Base-by-base conservation (phyloP, 1,140 invertebrate species). In the Cydia amplana region DNA sequence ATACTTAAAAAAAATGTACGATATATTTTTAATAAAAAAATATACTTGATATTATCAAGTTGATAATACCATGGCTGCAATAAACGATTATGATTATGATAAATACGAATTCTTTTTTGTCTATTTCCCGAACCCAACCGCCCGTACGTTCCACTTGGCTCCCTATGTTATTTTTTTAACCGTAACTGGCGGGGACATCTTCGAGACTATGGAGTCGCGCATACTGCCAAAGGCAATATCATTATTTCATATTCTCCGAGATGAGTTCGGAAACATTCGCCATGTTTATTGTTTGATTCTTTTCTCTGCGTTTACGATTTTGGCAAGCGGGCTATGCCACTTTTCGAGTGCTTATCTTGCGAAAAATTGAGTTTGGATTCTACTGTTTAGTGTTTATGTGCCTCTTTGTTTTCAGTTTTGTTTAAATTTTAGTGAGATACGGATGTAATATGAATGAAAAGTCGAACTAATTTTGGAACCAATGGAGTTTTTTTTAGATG, bases 211-310 rank as follows among this genome's bases (percentile, higher is more conserved):
- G 73, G 73, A 20, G 60, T 12, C 51, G 51, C 73, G 73, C 25
- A 60, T 74, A 32, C 73, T 74, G 73, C 73, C 73, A 74, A 74
- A 55, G 73, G 73, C 73, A 74, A 74, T 74, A 74, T 74, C 73
- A 74, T 74, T 74, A 74, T 74, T 74, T 74, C 73, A 74, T 74
- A 74, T 60, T 74, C n/a, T 5, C 4, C 65, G 51, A 60, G 73
- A 64, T 60, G 25, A 16, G 73, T 74, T 74, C 73, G 73, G 51
- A 74, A 64, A 74, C 73, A 32, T 6, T 23, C 5, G 4, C 73
- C 49, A 40, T 74, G 73, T 74, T 74, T 74, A 74, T 74, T 74
- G 73, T 74, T 60, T 63, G 73, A 74, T 74, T 63, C 55, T 74
- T 60, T 74, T 70, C 65, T 70, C 32, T 70, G 65, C 65, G 65